Base-by-base conservation (phyloP, 2,888 invertebrate genomes). In the Cosmopolites sordidus region DNA sequence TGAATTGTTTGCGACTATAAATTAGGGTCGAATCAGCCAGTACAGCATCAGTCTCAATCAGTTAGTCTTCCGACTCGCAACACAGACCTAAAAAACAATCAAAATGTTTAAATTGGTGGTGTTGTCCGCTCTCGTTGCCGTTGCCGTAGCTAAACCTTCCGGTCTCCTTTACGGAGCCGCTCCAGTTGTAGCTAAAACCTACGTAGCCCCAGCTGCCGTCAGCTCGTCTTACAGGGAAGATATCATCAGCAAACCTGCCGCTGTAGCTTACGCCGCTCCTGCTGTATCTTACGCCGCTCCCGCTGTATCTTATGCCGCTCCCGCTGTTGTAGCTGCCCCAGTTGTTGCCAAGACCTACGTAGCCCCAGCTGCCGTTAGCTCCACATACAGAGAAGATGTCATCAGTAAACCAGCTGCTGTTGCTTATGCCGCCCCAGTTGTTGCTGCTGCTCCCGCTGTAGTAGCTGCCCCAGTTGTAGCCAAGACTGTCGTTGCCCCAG, bases 71-170 rank as follows among this genome's bases (percentile, higher is more conserved):
- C 33, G 22, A 50, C 50, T 50, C 43, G 43, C 62, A 60, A 61
- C 64, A 62, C 63, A 66, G 62, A 64, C 61, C 64, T 62, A 54
- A 45, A 53, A 47, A 39, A 47, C 38, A 47, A 38, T 16, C 58
- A 66, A 65, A 55, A 68, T 68, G 68, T 68, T 66, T 60, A 66
- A 66, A 60, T 63, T 68, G 63, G 66, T 67, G 64, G 66, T 68
- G 61, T 66, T 83, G 73, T 80, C 79, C 74, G 80, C 80, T 75
- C 74, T 83, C 60, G 73, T 78, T 68, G 78, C 81, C 60, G 75
- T 81, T 69, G 82, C 78, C 56, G 77, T 77, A 67, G 82, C 33
- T 33, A 5, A 33, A 9, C 33, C 33, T 6, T 33, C 33, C 33
- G 33, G 33, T 33, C 33, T 33, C 12, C 12, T 33, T 11, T 33